These are phyloP conservation scores for Callithrix jacchus DNA, from an alignment of 2,113 vertebrate genomes.

Conservation along the genomic window DNA sequence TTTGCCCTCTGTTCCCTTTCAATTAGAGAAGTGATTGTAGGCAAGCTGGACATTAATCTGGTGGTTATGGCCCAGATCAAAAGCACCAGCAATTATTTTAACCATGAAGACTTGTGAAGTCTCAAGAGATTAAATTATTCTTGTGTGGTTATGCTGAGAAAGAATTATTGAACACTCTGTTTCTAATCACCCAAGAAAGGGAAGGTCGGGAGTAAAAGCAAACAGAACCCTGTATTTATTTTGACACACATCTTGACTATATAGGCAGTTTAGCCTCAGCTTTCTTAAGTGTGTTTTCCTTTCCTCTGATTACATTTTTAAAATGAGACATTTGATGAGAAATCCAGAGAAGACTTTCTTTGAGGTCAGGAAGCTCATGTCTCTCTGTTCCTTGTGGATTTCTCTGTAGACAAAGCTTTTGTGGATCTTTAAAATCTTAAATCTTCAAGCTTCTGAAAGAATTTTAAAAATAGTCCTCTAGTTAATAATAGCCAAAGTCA, in stretches of 20 bases:
- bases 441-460: conserved; percentile 28
- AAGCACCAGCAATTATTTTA: conserved; percentile 52
- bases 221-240: conserved; percentile 29
- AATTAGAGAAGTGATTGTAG: conserved; percentile 45
- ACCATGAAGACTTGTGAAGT: not conserved
- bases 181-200: conserved; percentile 51
- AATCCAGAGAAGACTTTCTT: conserved; percentile 23
- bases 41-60: conserved; percentile 37
- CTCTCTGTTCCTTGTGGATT: conserved; percentile 30
- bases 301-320: conserved; percentile 42
- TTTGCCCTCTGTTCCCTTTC: conserved; percentile 36
- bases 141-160: conserved; percentile 18
- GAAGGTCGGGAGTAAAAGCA: not conserved
- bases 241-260: conserved; percentile 13
- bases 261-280: not conserved
- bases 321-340: conserved; percentile 34
- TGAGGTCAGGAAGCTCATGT: conserved; percentile 41
- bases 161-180: conserved; percentile 32
- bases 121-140: conserved; percentile 50
- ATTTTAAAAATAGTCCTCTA: not conserved
- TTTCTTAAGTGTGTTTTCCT: conserved; percentile 53
- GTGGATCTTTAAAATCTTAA: conserved; percentile 18
- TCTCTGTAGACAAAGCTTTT: conserved; percentile 23
- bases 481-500: conserved; percentile 42
- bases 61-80: not conserved